These are phyloP conservation scores for Brienomyrus brachyistius DNA, from an alignment of 2,113 vertebrate species.

Conservation along the genomic window DNA sequence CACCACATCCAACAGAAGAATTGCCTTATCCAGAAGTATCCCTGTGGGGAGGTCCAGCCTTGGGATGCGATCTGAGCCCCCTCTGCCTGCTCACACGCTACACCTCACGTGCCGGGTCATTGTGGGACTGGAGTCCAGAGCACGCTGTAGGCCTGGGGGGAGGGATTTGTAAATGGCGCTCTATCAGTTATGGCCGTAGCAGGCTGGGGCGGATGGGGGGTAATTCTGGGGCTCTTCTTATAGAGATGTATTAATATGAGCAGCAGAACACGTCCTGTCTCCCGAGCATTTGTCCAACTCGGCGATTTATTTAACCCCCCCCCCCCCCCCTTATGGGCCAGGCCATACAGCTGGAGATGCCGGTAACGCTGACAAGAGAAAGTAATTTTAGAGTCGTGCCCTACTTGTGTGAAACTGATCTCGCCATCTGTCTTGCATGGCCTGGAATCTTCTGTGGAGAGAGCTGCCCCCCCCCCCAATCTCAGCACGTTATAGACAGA, in stretches of 20 bases:
- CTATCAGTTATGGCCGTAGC: neutral
- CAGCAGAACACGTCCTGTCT: neutral
- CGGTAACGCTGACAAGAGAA: neutral
- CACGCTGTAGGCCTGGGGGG: neutral
- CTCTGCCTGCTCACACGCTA: neutral
- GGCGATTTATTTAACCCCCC: neutral
- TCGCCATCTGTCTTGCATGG: neutral
- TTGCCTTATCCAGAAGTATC: neutral
- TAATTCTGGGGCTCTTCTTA: neutral
- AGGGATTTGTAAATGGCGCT: neutral
- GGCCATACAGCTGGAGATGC: neutral
- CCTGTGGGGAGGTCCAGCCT: neutral
- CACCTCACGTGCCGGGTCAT: neutral
- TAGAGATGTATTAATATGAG: neutral
- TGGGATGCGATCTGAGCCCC: neutral
- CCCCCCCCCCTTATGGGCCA: neutral
- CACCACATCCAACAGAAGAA: neutral
- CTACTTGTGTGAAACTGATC: constrained; percentile 15
- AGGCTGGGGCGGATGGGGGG: neutral
- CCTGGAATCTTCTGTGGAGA: neutral
- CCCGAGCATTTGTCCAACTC: neutral
- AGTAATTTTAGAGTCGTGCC: constrained; percentile 18
- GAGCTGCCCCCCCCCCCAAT: neutral
- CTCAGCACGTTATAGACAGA: neutral
- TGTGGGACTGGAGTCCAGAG: neutral